phyloP scores from a whole-genome alignment of 1,140 invertebrate species.

The Pemphigus obesinymphae region DNA sequence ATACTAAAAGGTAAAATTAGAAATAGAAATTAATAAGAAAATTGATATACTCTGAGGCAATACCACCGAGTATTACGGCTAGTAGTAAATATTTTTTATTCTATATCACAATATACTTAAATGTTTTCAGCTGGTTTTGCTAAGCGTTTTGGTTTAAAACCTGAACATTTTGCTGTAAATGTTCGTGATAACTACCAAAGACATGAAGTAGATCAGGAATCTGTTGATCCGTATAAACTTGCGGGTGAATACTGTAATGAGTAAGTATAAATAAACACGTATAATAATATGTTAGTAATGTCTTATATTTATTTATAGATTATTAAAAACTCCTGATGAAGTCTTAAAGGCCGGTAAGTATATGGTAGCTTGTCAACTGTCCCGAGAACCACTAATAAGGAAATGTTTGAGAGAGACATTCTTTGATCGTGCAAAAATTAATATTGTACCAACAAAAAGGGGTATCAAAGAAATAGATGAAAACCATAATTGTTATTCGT shows the following conservation, averaged over 20 bases:
- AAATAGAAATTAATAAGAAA: too few species aligned
- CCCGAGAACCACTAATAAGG: constrained; percentile 83
- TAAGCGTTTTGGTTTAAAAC: constrained; percentile 89
- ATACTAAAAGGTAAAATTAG: too few species aligned
- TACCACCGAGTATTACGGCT: too few species aligned
- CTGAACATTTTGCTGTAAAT: constrained; percentile 96
- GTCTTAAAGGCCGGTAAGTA: constrained; percentile 82
- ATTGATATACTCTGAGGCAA: too few species aligned
- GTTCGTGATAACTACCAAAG: constrained; percentile 91
- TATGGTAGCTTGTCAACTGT: constrained; percentile 91
- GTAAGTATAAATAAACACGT: constrained; percentile 38
- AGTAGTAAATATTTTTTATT: too few species aligned
- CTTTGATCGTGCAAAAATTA: constrained; percentile 81
- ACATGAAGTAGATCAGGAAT: constrained; percentile 93
- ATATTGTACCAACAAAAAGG: constrained; percentile 79
- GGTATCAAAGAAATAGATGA: constrained; percentile 93
- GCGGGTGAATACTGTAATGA: constrained; percentile 64
- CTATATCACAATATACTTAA: not conserved
- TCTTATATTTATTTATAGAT: constrained; percentile 53
- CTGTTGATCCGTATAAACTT: constrained; percentile 70
- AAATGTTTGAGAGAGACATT: constrained; percentile 83
- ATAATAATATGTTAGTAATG: not conserved
- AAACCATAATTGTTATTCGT: constrained; percentile 75
- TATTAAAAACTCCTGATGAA: constrained; percentile 65
- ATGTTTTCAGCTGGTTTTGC: constrained; percentile 63